phyloP scores from a whole-genome alignment of 2,113 vertebrate species.

The Cathartes aura region DNA sequence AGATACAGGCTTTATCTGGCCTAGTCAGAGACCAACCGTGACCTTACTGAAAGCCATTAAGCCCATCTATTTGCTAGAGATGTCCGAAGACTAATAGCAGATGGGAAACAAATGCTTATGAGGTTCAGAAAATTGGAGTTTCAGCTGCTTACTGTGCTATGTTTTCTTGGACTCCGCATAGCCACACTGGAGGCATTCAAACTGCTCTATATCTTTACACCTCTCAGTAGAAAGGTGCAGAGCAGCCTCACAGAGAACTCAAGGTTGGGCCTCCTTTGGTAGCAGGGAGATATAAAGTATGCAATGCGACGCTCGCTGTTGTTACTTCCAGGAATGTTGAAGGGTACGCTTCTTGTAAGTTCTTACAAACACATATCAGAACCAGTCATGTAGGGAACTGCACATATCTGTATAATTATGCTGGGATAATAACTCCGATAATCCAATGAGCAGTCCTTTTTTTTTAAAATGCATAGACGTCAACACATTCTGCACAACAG shows the following conservation, averaged over 20 bases:
- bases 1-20: neutral
- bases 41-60: neutral
- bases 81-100: neutral
- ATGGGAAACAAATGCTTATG: neutral
- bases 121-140: neutral
- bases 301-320: neutral
- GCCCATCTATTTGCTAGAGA: neutral
- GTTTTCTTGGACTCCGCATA: neutral
- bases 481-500: neutral
- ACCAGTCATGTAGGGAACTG: neutral
- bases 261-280: neutral
- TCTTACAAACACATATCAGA: neutral
- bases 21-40: neutral
- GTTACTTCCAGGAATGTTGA: neutral
- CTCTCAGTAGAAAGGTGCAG: neutral
- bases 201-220: neutral
- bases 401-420: rapidly evolving
- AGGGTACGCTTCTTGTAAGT: neutral
- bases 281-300: neutral
- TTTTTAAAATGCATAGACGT: neutral
- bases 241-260: neutral
- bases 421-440: neutral
- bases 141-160: neutral
- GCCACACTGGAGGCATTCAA: neutral
- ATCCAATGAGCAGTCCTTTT: neutral